Evolutionary conservation across 2,113 vertebrate genomes (phyloP).

Genomic region (Rhizomys pruinosus): DNA sequence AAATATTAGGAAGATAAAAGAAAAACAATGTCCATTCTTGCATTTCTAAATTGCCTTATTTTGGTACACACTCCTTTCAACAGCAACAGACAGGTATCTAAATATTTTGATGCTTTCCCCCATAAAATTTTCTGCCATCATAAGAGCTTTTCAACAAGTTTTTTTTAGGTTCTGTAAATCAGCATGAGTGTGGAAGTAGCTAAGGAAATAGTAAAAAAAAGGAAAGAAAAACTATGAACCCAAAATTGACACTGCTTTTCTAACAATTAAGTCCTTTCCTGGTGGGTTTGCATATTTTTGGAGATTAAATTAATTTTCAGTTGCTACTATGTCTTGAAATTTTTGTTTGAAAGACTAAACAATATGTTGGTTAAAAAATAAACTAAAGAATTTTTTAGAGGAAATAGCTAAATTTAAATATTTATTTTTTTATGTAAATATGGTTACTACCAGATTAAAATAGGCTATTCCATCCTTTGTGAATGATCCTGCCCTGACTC

Average conservation of each 20-base stretch:
- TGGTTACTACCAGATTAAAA: background rate
- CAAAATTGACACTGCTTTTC: conserved; percentile 38
- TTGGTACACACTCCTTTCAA: background rate
- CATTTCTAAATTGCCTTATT: conserved; percentile 16
- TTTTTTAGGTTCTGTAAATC: conserved; percentile 55
- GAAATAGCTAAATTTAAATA: background rate
- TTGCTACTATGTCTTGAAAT: conserved; percentile 31
- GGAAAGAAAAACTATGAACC: conserved; percentile 57
- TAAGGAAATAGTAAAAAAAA: conserved; percentile 61
- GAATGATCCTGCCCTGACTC: background rate
- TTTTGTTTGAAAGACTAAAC: conserved; percentile 55
- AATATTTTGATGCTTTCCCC: conserved; percentile 64
- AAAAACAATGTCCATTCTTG: background rate
- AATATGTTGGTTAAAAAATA: conserved; percentile 33
- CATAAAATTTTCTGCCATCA: conserved; percentile 63
- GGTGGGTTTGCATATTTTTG: conserved; percentile 54
- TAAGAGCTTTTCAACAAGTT: conserved; percentile 52
- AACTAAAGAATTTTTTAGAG: conserved; percentile 36
- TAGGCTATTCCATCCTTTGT: no score
- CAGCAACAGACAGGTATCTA: conserved; percentile 52
- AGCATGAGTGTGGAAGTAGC: conserved; percentile 50
- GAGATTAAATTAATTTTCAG: conserved; percentile 65
- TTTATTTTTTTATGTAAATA: background rate
- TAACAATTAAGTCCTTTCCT: conserved; percentile 60
- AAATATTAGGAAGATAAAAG: background rate